Percentiles rank a stretch among this genome's conserved stretches.
phyloP scores from a whole-genome alignment of 2,888 invertebrate species.

The Andrena praecox region DNA sequence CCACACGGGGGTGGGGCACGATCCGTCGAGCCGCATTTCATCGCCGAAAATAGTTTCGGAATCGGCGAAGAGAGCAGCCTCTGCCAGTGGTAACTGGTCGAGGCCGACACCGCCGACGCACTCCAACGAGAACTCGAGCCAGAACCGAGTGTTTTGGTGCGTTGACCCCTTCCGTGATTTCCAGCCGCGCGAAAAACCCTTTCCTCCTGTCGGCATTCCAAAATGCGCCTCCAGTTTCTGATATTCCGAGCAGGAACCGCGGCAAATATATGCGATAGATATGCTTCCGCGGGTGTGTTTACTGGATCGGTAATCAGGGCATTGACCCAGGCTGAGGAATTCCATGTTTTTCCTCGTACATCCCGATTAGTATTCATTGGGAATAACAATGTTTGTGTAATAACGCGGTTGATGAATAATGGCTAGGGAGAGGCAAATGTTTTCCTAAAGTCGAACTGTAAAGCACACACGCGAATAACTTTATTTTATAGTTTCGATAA shows the following conservation, averaged over 20 bases:
- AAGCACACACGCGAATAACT: slow-evolving; percentile 25
- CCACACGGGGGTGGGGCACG: slow-evolving; percentile 40
- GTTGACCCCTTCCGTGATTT: slow-evolving; percentile 76
- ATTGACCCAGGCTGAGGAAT: not conserved
- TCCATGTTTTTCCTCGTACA: not conserved
- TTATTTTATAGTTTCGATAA: slow-evolving; percentile 46
- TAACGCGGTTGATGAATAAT: not conserved
- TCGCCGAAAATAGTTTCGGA: slow-evolving; percentile 81
- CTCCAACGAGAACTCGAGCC: slow-evolving; percentile 37
- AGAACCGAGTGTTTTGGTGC: slow-evolving; percentile 80
- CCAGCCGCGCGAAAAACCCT: slow-evolving; percentile 47
- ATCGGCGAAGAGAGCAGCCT: slow-evolving; percentile 71
- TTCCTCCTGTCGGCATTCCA: not conserved
- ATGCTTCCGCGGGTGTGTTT: too few relatives aligned
- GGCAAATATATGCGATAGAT: too few relatives aligned
- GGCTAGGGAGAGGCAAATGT: not conserved
- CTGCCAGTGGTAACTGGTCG: slow-evolving; percentile 46
- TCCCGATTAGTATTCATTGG: not conserved
- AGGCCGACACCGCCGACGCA: slow-evolving; percentile 41
- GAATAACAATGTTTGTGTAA: not conserved
- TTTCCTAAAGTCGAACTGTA: slow-evolving; percentile 17
- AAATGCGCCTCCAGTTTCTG: too few relatives aligned
- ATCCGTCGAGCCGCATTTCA: slow-evolving; percentile 74
- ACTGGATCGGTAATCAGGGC: not conserved
- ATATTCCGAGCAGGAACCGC: too few relatives aligned